phyloP scores from a whole-genome alignment of 1,140 invertebrate species.

The Hirudo medicinalis region DNA sequence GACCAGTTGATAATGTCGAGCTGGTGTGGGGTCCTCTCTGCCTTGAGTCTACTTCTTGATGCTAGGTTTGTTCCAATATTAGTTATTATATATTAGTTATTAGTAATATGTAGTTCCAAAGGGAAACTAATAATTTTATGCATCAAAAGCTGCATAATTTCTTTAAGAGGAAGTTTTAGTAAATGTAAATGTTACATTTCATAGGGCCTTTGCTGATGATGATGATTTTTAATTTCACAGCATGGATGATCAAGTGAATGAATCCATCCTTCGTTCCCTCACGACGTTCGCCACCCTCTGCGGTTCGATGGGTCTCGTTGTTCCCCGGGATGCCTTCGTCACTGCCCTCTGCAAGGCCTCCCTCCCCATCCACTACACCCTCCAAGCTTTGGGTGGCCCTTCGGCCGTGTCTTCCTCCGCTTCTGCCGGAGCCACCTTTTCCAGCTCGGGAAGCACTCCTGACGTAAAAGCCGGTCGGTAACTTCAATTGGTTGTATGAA shows the following conservation, averaged over 20 bases:
- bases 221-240: conserved; percentile 38
- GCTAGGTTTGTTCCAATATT: conserved; percentile 51
- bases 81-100: conserved; percentile 31
- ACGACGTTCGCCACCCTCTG: conserved; percentile 70
- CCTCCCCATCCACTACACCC: conserved; percentile 82
- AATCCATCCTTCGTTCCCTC: conserved; percentile 77
- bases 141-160: background rate
- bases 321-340: conserved; percentile 76
- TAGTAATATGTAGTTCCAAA: conserved; percentile 13
- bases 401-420: background rate
- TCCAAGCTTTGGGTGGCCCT: conserved; percentile 60
- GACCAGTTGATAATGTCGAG: conserved; percentile 76
- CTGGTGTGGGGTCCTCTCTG: conserved; percentile 83
- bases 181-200: too few relatives aligned
- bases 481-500: background rate
- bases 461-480: too few relatives aligned
- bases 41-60: conserved; percentile 77
- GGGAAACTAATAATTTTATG: background rate
- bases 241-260: conserved; percentile 74
- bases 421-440: background rate
- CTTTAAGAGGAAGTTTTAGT: too few relatives aligned
- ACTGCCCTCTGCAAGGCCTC: conserved; percentile 85
- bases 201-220: too few relatives aligned
- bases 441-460: too few relatives aligned
- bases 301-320: conserved; percentile 57